A percentile compares a stretch with the other conserved stretches of the same genome.
Conservation (phyloP, 2,113 vertebrate species). For the Hemichromis elongatus region DNA sequence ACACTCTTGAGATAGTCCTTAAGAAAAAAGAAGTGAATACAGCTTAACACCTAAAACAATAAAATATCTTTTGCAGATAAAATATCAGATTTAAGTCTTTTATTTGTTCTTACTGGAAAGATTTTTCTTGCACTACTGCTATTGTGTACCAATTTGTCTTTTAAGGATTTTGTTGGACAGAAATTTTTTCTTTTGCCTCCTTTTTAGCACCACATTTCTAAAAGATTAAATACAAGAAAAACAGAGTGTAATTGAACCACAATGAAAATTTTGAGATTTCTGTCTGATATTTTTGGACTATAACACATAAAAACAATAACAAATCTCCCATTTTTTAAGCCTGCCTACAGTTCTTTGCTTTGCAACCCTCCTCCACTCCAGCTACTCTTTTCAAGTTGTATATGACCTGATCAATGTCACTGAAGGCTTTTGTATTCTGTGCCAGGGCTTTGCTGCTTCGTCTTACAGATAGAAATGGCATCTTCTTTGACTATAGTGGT, state of each 20-base stretch:
- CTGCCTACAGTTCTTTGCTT: not conserved
- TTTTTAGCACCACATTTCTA: not conserved
- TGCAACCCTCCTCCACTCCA: not conserved
- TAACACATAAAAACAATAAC: not conserved
- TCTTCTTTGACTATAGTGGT: not conserved
- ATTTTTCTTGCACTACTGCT: no score
- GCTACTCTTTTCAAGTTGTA: not conserved
- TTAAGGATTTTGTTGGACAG: not conserved
- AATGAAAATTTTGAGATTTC: not conserved
- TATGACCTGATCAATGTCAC: not conserved
- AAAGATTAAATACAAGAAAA: not conserved
- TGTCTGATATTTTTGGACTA: not conserved
- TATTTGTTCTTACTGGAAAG: not conserved
- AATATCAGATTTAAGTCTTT: not conserved
- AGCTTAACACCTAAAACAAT: not conserved
- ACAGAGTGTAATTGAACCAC: not conserved
- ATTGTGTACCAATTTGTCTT: not conserved
- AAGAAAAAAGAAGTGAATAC: not conserved
- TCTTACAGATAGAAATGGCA: not conserved
- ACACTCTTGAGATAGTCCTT: not conserved
- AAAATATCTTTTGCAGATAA: not conserved
- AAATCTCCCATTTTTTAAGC: not conserved
- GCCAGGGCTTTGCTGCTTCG: not conserved
- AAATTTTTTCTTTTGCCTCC: not conserved
- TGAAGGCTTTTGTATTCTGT: not conserved